Conservation (phyloP, 2,113 vertebrate genomes). For the Heptranchias perlo region DNA sequence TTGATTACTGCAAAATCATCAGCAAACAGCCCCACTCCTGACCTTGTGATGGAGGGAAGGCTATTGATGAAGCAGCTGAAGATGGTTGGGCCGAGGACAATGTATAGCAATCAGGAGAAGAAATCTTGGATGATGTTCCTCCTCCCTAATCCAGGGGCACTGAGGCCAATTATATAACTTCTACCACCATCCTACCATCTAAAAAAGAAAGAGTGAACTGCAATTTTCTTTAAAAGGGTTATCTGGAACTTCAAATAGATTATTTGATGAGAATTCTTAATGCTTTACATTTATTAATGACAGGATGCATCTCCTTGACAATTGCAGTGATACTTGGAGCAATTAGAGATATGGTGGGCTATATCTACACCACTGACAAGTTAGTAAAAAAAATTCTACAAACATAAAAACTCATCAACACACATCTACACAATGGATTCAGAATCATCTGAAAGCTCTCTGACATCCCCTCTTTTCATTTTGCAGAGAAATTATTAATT, state of each 20-base stretch:
- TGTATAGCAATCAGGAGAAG: not conserved
- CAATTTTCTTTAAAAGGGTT: not conserved
- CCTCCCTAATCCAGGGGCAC: no score
- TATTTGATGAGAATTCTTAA: not conserved
- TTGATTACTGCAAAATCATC: no score
- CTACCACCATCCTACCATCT: not conserved
- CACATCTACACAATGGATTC: not conserved
- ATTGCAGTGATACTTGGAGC: constrained; percentile 53
- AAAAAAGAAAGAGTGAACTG: not conserved
- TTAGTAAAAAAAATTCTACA: constrained; percentile 50
- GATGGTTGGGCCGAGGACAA: not conserved
- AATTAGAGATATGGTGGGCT: constrained; percentile 65
- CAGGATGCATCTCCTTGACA: constrained; percentile 46
- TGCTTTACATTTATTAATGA: not conserved
- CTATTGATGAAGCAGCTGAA: no score
- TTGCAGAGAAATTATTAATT: not conserved
- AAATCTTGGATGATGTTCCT: no score
- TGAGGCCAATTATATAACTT: no score
- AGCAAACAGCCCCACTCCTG: no score
- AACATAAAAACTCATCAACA: not conserved
- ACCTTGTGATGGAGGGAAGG: not conserved
- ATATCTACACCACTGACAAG: constrained; percentile 73
- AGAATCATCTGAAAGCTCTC: not conserved
- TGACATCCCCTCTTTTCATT: no score
- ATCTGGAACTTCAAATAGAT: not conserved